Percentiles rank a stretch among this genome's conserved stretches.
These are phyloP conservation scores for Megastigmus dorsalis DNA, from an alignment of 2,888 invertebrate genomes.

Conservation along the genomic window DNA sequence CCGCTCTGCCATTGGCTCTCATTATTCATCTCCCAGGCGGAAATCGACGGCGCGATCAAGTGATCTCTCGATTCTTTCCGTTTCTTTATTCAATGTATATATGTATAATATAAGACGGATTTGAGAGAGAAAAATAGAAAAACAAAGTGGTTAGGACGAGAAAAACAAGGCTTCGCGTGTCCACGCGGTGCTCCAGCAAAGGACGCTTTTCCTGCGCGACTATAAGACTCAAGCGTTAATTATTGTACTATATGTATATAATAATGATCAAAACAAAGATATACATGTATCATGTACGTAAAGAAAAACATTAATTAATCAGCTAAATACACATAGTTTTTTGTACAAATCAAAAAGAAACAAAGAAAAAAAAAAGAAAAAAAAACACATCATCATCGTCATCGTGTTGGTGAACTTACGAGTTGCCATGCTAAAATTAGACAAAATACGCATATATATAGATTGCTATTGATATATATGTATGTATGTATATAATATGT, in stretches of 20 bases:
- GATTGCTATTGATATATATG: not conserved
- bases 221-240: not conserved
- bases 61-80: not conserved
- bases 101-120: not conserved
- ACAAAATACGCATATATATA: slow-evolving; percentile 56
- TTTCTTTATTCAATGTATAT: not conserved
- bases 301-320: slow-evolving; percentile 57
- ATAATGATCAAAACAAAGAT: no score
- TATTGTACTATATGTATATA: not conserved
- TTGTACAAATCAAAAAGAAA: slow-evolving; percentile 47
- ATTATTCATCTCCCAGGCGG: slow-evolving; percentile 71
- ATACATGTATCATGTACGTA: slow-evolving; percentile 1
- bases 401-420: slow-evolving; percentile 55
- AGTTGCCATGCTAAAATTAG: slow-evolving; percentile 70
- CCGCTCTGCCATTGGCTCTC: slow-evolving; percentile 74
- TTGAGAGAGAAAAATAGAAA: slow-evolving; percentile 1
- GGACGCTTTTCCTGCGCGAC: not conserved
- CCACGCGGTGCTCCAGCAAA: slow-evolving; percentile 9
- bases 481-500: not conserved
- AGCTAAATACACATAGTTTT: slow-evolving; percentile 64
- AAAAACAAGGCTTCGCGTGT: not conserved
- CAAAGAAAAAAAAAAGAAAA: slow-evolving; percentile 12
- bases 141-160: not conserved
- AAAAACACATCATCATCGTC: slow-evolving; percentile 38
- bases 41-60: slow-evolving; percentile 25